Evolutionary conservation across 2,797 vertebrate species (phyloP).

Genomic region (Agapornis canus): DNA sequence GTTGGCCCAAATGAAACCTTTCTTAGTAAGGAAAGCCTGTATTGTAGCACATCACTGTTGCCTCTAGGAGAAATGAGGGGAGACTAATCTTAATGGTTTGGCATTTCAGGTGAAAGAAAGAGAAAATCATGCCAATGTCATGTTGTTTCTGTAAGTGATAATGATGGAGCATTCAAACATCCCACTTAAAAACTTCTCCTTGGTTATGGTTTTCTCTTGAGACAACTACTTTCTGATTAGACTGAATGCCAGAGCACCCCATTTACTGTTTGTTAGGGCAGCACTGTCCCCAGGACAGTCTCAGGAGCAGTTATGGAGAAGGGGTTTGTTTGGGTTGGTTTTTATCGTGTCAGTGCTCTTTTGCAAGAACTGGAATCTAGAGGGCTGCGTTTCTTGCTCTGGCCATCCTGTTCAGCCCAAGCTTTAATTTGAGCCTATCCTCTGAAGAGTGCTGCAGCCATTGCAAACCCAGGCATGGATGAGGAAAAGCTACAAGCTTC

Average conservation of each 20-base stretch:
- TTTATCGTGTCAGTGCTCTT: background rate
- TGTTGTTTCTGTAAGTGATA: background rate
- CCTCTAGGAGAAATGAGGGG: background rate
- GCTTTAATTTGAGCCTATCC: background rate
- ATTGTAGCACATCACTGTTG: background rate
- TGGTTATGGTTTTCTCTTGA: background rate
- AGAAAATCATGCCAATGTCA: background rate
- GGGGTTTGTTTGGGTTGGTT: rapidly evolving
- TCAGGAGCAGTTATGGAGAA: background rate
- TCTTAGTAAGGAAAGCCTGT: background rate
- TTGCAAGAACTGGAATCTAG: background rate
- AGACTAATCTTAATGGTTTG: background rate
- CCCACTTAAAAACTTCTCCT: background rate
- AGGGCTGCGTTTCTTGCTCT: background rate
- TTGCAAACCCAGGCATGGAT: rapidly evolving
- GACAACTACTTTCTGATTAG: background rate
- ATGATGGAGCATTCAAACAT: background rate
- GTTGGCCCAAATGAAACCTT: background rate
- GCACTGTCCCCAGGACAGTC: background rate
- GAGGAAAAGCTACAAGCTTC: background rate
- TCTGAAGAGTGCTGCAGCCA: background rate
- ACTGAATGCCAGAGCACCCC: background rate
- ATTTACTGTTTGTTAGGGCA: background rate
- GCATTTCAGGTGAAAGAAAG: background rate
- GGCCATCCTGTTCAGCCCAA: background rate